These are phyloP conservation scores for Himalopsyche tibetana DNA, from an alignment of 2,888 invertebrate genomes.

Conservation along the genomic window DNA sequence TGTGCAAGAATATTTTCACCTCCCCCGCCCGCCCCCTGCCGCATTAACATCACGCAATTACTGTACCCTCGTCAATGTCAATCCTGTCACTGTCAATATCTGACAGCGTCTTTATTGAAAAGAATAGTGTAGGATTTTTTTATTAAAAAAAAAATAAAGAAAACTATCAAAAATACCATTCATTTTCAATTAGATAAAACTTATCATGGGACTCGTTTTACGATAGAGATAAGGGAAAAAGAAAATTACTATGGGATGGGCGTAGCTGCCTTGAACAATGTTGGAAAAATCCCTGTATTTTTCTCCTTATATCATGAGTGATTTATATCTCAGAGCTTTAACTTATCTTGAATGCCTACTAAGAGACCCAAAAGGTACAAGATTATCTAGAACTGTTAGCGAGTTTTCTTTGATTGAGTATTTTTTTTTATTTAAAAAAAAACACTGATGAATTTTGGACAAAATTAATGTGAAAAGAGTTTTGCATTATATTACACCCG, in stretches of 20 bases:
- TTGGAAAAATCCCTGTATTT: not conserved
- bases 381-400: constrained; percentile 1
- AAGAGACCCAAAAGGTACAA: not conserved
- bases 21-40: not conserved
- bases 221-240: not conserved
- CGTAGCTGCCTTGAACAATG: not conserved
- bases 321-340: constrained; percentile 21
- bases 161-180: constrained; percentile 30
- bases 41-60: constrained; percentile 58
- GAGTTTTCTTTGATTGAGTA: constrained; percentile 65
- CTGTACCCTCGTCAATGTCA: constrained; percentile 56
- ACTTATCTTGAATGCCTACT: constrained; percentile 1
- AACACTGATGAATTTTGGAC: not conserved
- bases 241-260: constrained; percentile 18
- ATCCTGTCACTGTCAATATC: constrained; percentile 55
- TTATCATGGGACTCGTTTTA: not conserved
- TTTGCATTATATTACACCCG: not conserved
- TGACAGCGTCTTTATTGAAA: constrained; percentile 54
- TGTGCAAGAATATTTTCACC: not conserved
- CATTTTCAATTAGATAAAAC: constrained; percentile 30
- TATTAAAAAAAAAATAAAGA: not conserved
- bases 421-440: constrained; percentile 60
- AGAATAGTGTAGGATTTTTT: constrained; percentile 40
- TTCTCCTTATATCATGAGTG: constrained; percentile 11
- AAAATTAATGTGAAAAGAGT: not conserved